phyloP scores from a whole-genome alignment of 37 sponge, comb jelly and placozoan species.

The Beroe ovata region DNA sequence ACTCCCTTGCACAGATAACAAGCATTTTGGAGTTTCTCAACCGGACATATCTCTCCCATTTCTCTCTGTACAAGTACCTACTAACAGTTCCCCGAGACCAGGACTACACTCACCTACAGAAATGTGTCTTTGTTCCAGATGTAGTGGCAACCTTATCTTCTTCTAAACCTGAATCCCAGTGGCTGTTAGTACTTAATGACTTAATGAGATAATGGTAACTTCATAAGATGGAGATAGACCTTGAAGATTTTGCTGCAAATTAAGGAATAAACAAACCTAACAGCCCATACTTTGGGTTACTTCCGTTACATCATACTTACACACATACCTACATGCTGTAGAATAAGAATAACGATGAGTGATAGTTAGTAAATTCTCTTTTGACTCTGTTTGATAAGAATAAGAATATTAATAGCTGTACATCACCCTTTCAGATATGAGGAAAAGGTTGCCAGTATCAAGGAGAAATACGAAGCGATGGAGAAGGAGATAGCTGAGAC shows the following conservation, averaged over 20 bases:
- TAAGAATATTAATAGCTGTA: too few relatives aligned
- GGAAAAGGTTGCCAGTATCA: neutral
- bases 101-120: conserved; percentile 48
- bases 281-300: too few relatives aligned
- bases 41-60: conserved; percentile 16
- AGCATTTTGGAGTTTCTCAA: conserved; percentile 18
- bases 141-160: neutral
- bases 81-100: conserved; percentile 31
- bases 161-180: neutral
- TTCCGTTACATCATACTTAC: too few relatives aligned
- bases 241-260: too few relatives aligned
- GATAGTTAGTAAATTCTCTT: too few relatives aligned
- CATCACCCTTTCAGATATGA: neutral
- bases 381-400: too few relatives aligned
- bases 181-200: too few relatives aligned
- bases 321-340: too few relatives aligned
- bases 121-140: neutral
- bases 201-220: too few relatives aligned
- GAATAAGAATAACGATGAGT: too few relatives aligned
- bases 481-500: neutral
- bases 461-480: neutral
- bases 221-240: too few relatives aligned
- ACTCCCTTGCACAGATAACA: neutral
- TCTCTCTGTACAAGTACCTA: conserved; percentile 37
- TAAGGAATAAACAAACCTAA: too few relatives aligned